Conservation (phyloP, 1,140 invertebrate genomes). For the Ips nitidus region DNA sequence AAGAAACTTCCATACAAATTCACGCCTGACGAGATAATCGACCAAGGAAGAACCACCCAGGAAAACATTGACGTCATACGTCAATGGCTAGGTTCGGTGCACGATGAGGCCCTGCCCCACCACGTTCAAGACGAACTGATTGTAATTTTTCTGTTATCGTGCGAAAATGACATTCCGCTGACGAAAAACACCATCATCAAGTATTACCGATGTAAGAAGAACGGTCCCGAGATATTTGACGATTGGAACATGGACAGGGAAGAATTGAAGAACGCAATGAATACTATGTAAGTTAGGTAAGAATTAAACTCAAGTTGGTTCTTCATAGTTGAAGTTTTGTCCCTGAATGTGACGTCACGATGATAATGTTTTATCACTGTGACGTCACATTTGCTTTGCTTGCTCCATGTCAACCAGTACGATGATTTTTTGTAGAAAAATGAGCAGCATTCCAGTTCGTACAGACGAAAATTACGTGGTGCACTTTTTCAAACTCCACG, state of each 20-base stretch:
- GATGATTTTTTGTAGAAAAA: constrained; percentile 20
- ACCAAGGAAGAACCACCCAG: constrained; percentile 29
- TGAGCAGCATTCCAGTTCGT: constrained; percentile 56
- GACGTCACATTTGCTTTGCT: not conserved
- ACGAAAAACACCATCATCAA: constrained; percentile 61
- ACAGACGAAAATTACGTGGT: constrained; percentile 62
- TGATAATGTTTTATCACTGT: too few relatives aligned
- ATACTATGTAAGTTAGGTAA: constrained; percentile 45
- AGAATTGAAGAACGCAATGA: constrained; percentile 42
- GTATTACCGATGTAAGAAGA: constrained; percentile 60
- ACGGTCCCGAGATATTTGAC: constrained; percentile 61
- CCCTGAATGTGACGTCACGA: too few relatives aligned
- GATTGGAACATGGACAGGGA: constrained; percentile 52
- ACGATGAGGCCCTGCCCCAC: constrained; percentile 27
- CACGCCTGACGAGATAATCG: constrained; percentile 28
- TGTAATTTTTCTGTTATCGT: constrained; percentile 62
- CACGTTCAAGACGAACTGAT: constrained; percentile 51
- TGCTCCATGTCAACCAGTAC: not conserved
- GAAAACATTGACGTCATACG: constrained; percentile 40
- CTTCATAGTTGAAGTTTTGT: too few relatives aligned
- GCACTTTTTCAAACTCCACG: constrained; percentile 61
- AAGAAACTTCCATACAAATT: constrained; percentile 26
- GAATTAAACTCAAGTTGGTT: too few relatives aligned
- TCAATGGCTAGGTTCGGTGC: constrained; percentile 36
- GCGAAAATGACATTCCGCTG: constrained; percentile 57